phyloP scores from a whole-genome alignment of 2,113 vertebrate species.

The Pionites leucogaster region DNA sequence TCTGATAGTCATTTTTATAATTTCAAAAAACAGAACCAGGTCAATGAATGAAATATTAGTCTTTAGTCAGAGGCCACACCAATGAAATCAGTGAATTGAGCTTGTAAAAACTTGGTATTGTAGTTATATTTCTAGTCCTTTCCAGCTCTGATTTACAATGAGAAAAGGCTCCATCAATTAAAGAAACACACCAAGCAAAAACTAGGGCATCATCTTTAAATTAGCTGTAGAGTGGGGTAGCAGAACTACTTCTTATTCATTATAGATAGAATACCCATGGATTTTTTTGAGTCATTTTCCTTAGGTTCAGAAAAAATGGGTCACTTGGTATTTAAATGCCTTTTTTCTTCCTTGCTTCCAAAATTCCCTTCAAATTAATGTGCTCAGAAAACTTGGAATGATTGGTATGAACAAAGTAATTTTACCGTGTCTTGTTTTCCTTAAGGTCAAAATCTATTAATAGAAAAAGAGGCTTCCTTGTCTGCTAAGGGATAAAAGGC shows the following conservation, averaged over 20 bases:
- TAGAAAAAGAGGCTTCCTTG: constrained; percentile 51
- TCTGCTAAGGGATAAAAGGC: constrained; percentile 7
- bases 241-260: constrained; percentile 46
- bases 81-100: background rate
- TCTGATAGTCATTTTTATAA: background rate
- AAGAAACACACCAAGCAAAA: constrained; percentile 37
- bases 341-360: constrained; percentile 44
- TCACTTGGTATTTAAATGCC: constrained; percentile 63
- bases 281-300: constrained; percentile 47
- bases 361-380: constrained; percentile 61
- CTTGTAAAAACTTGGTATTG: background rate
- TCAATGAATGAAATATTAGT: background rate
- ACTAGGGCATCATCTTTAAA: constrained; percentile 56
- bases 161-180: constrained; percentile 45
- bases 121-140: background rate
- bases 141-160: background rate
- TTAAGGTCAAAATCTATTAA: constrained; percentile 68
- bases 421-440: constrained; percentile 62
- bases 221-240: constrained; percentile 14
- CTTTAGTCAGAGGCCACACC: background rate
- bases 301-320: constrained; percentile 54
- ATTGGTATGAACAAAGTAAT: constrained; percentile 54
- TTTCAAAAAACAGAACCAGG: background rate
- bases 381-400: constrained; percentile 56
- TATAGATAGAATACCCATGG: constrained; percentile 40